Evolutionary conservation across 2,797 vertebrate genomes (phyloP), one percentile per base, ranked within the genome.

Genomic region (Hybognathus amarus): DNA sequence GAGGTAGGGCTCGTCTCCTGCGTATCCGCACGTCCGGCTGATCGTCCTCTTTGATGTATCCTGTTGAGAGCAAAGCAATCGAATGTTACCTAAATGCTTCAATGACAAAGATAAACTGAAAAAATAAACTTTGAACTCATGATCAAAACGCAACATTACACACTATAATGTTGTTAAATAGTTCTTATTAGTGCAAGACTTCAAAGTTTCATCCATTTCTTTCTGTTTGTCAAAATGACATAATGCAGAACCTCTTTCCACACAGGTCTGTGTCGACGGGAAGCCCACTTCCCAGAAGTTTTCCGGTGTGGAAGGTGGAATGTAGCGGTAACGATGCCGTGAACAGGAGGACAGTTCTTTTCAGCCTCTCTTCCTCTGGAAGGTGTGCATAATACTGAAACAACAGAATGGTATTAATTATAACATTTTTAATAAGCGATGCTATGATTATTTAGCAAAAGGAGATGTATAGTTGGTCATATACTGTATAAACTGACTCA

Each of bases 221-320:
- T 59, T 33, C 47, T 6, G 11, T 38, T 75, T 24, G 50, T 24
- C 9, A 33, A 45, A 50, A 66, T 33, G 12, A 24, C 11, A 22
- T 33, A 42, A 30, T 1, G 5, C 33, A 5, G 79, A 88, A 98
- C 98, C 98, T 97, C 98, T 96, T 30, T 98, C 95, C 52, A 97
- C 89, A 90, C 97, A 99, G 3, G 95, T 99, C 87, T 99, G 98
- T 12, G 98, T 99, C 0, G 98, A 98, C 20, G 98, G 98, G 91
- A 99, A 99, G 79, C 98, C 98, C 76, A 99, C 97, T 85, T 99
- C 98, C 98, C 98, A 99, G 92, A 99, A 99, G 92, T 99, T 96
- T 89, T 99, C 97, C 10, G 98, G 98, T 12, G 98, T 99, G 67
- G 84, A 95, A 11, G 97, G 97, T 64, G 97, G 98, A 86, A 97